Evolutionary conservation across 2,113 vertebrate genomes (phyloP).

Genomic region (Anas platyrhynchos): DNA sequence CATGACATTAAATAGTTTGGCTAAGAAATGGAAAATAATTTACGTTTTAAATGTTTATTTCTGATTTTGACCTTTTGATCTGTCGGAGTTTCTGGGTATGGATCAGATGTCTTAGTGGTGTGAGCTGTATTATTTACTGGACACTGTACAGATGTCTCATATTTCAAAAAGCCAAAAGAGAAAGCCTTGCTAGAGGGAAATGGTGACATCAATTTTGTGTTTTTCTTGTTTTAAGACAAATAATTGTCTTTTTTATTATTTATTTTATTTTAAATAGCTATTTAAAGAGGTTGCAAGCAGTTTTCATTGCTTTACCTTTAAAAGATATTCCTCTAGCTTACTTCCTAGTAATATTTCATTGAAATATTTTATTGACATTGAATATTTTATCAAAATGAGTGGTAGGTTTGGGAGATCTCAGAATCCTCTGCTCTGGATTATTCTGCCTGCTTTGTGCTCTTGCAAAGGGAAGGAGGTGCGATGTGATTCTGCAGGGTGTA

Average conservation of each 20-base stretch:
- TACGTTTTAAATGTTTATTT: background rate
- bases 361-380: background rate
- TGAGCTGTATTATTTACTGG: background rate
- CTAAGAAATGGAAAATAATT: background rate
- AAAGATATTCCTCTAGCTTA: background rate
- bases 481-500: rapidly evolving
- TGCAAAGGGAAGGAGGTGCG: background rate
- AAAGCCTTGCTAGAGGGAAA: background rate
- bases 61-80: background rate
- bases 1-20: background rate
- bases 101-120: rapidly evolving
- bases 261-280: background rate
- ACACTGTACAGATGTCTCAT: background rate
- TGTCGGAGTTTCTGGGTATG: background rate
- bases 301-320: background rate
- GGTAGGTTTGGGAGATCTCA: background rate
- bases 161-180: background rate
- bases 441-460: background rate
- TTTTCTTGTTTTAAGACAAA: background rate
- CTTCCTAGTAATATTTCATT: background rate
- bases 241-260: background rate
- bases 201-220: background rate
- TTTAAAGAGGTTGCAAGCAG: background rate
- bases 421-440: background rate
- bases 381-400: background rate